A percentile compares a stretch with the other conserved stretches of the same genome.
phyloP scores from a whole-genome alignment of 2,113 vertebrate genomes.

The Gymnogyps californianus region DNA sequence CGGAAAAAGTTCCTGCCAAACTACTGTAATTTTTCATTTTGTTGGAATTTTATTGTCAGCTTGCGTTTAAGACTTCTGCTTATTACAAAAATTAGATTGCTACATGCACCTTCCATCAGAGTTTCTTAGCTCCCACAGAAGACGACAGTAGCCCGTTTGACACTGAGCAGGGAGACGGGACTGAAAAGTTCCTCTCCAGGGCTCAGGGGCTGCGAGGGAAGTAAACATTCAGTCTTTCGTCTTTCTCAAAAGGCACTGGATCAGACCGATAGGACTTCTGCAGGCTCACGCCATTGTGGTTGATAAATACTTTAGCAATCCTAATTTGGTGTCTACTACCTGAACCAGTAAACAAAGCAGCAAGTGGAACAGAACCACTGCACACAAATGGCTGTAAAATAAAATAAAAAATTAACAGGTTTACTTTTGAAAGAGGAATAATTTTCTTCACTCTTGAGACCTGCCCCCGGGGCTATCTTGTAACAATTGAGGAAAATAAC shows the following conservation, averaged over 20 bases:
- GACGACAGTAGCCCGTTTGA: background rate
- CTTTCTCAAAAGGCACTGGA: background rate
- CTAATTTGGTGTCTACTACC: background rate
- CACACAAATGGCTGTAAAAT: background rate
- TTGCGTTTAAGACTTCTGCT: background rate
- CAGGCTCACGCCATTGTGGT: background rate
- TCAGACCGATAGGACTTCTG: background rate
- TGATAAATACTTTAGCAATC: background rate
- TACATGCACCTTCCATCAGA: background rate
- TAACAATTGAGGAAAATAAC: fast-evolving
- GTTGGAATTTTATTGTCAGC: background rate
- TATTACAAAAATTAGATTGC: background rate
- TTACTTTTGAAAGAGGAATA: background rate
- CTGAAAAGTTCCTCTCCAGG: background rate
- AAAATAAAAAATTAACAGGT: fast-evolving
- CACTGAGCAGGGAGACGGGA: background rate
- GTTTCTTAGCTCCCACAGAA: background rate
- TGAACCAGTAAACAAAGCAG: background rate
- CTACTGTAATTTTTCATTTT: background rate
- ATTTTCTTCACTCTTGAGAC: background rate
- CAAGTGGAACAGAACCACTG: background rate
- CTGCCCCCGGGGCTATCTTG: background rate
- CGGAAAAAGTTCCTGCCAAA: background rate
- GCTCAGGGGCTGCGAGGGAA: background rate
- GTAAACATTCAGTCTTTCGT: background rate